These are phyloP conservation scores for Hyphantria cunea DNA, from an alignment of 1,140 invertebrate species.

Conservation along the genomic window DNA sequence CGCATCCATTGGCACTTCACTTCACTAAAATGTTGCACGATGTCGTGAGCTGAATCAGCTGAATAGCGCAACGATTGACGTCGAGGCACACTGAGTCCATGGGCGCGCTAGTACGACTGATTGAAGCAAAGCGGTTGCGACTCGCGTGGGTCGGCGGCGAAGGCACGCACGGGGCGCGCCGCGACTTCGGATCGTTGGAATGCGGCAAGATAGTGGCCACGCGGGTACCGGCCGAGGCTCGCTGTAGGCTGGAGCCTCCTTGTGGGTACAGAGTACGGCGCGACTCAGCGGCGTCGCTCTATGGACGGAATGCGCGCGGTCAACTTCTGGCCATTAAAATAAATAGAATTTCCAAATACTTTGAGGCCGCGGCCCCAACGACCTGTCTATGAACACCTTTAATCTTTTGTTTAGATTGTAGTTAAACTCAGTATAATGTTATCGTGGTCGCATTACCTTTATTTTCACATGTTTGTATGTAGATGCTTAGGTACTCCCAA, in stretches of 20 bases:
- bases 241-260: constrained; percentile 53
- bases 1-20: constrained; percentile 77
- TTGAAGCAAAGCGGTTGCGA: constrained; percentile 57
- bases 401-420: constrained; percentile 16
- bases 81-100: constrained; percentile 54
- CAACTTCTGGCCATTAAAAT: constrained; percentile 45
- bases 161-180: constrained; percentile 76
- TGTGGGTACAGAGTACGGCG: constrained; percentile 32
- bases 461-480: too few relatives aligned
- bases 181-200: constrained; percentile 67
- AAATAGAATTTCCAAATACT: constrained; percentile 35
- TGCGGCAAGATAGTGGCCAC: constrained; percentile 76
- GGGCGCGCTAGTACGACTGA: constrained; percentile 68
- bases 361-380: constrained; percentile 27
- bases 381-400: constrained; percentile 30
- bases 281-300: constrained; percentile 41
- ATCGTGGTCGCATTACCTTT: too few relatives aligned
- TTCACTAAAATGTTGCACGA: constrained; percentile 60
- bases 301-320: constrained; percentile 44
- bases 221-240: constrained; percentile 60
- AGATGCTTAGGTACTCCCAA: too few relatives aligned
- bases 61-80: constrained; percentile 40
- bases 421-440: constrained; percentile 19
- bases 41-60: constrained; percentile 42
- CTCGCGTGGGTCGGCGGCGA: constrained; percentile 70